A percentile compares a stretch with the other conserved stretches of the same genome.
Evolutionary conservation across 2,888 invertebrate genomes (phyloP).

Genomic region (Caenorhabditis plicata): DNA sequence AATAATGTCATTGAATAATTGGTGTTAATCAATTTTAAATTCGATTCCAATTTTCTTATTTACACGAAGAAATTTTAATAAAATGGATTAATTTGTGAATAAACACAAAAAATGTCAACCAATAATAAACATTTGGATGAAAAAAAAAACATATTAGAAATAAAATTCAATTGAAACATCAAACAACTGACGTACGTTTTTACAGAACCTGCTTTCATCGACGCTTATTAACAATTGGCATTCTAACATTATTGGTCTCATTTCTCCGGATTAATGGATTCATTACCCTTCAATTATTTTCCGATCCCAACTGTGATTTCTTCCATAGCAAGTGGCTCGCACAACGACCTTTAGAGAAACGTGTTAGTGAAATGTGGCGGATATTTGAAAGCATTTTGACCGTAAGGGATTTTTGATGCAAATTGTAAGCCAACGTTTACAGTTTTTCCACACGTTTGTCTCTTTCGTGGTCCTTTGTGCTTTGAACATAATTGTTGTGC

Average conservation of each 20-base stretch:
- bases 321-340: constrained; percentile 35
- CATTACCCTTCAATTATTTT: constrained; percentile 18
- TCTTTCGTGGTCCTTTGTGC: constrained; percentile 48
- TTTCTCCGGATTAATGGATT: constrained; percentile 35
- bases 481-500: constrained; percentile 45
- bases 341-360: neutral
- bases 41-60: no score
- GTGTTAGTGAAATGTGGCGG: constrained; percentile 9
- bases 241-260: constrained; percentile 10
- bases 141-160: no score
- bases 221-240: constrained; percentile 13
- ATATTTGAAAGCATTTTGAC: constrained; percentile 22
- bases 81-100: no score
- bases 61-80: no score
- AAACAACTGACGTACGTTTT: constrained; percentile 1
- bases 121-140: no score
- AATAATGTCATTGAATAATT: no score
- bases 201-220: constrained; percentile 20
- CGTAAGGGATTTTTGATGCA: no score
- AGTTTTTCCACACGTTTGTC: constrained; percentile 56
- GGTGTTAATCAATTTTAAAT: no score
- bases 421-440: no score
- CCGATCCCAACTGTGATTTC: constrained; percentile 17
- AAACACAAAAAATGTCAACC: no score
- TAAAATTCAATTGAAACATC: no score